phyloP scores from a whole-genome alignment of 2,888 invertebrate genomes.

The Hirtodrosophila alboralis region DNA sequence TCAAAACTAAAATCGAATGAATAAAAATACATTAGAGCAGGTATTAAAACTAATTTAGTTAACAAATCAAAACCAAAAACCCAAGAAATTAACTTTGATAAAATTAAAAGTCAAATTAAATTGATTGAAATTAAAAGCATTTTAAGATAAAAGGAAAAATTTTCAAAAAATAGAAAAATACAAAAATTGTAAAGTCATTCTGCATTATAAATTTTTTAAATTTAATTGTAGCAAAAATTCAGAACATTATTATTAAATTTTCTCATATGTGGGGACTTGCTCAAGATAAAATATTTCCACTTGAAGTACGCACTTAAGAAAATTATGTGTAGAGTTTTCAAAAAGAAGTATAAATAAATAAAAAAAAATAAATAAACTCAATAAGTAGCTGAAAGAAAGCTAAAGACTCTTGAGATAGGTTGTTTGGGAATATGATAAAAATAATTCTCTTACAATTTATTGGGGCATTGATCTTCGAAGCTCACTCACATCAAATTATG shows the following conservation, averaged over 20 bases:
- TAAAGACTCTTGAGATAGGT: constrained; percentile 11
- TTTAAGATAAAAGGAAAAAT: too few species aligned
- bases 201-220: too few species aligned
- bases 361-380: constrained; percentile 24
- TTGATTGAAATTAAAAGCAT: too few species aligned
- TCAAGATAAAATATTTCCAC: constrained; percentile 16
- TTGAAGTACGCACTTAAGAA: constrained; percentile 13
- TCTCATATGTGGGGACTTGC: constrained; percentile 1
- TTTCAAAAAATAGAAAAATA: too few species aligned
- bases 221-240: too few species aligned
- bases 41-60: too few species aligned
- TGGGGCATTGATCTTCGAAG: constrained; percentile 46
- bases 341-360: too few species aligned
- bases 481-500: constrained; percentile 28
- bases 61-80: too few species aligned
- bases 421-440: not conserved
- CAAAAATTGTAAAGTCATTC: too few species aligned
- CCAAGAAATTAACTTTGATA: too few species aligned
- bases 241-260: not conserved
- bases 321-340: constrained; percentile 14
- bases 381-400: constrained; percentile 18
- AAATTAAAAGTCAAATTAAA: too few species aligned
- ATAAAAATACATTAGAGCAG: not conserved
- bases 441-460: constrained; percentile 25
- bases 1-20: not conserved